phyloP scores from a whole-genome alignment of 37 sponge, comb jelly and placozoan genomes.

The Diacarnus erythraeanus region DNA sequence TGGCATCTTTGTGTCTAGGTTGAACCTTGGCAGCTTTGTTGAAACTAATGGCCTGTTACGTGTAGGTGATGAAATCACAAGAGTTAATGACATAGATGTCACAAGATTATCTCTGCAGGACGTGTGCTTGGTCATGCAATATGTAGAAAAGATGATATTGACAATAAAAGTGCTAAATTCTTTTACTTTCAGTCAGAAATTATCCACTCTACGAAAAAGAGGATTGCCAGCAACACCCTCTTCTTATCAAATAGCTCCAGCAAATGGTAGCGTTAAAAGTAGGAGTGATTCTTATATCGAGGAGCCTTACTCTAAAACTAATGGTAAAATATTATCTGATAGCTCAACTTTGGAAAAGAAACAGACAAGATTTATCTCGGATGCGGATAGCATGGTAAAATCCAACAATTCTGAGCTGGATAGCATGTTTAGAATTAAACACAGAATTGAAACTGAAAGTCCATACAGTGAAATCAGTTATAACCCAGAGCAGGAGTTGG shows the following conservation, averaged over 20 bases:
- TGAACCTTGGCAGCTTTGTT: slow-evolving; percentile 53
- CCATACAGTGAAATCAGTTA: not conserved
- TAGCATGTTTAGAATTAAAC: too few relatives aligned
- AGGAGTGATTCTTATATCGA: not conserved
- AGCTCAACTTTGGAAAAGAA: not conserved
- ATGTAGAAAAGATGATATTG: slow-evolving; percentile 30
- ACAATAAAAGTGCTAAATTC: slow-evolving; percentile 44
- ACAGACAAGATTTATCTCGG: not conserved
- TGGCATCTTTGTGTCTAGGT: slow-evolving; percentile 53
- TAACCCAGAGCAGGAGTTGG: not conserved
- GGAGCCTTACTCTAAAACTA: not conserved
- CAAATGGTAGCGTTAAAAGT: not conserved
- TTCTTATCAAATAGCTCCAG: not conserved
- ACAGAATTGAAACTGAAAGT: too few relatives aligned
- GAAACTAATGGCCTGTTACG: slow-evolving; percentile 34
- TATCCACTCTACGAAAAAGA: not conserved
- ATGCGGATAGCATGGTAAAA: too few relatives aligned
- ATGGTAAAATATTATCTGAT: not conserved
- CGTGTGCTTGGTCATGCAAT: slow-evolving; percentile 41
- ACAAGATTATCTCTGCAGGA: slow-evolving; percentile 34
- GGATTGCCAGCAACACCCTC: not conserved
- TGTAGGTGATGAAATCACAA: slow-evolving; percentile 58
- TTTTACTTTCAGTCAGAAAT: not conserved
- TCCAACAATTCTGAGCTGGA: too few relatives aligned
- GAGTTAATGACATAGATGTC: slow-evolving; percentile 48